These are phyloP conservation scores for Heteronetta atricapilla DNA, from an alignment of 2,113 vertebrate species.

Conservation along the genomic window DNA sequence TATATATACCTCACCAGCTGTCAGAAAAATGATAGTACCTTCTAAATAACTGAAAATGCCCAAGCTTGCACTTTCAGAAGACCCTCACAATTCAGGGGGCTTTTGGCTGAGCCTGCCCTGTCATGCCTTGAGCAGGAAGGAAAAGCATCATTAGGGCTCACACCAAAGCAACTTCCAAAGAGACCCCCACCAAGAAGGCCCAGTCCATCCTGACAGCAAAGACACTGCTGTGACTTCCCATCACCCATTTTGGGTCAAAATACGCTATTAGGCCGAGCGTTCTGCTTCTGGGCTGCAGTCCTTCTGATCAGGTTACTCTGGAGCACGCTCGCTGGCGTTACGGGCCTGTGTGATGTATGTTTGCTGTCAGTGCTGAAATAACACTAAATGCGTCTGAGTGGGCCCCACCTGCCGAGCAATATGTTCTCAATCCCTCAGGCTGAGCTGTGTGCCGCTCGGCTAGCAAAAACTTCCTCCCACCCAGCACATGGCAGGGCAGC, in stretches of 20 bases:
- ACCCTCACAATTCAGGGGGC: not conserved
- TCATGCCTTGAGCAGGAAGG: not conserved
- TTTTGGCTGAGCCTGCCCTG: not conserved
- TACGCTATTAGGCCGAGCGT: conserved; percentile 65
- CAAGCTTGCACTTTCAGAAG: not conserved
- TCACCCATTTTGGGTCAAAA: conserved; percentile 80
- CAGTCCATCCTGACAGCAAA: conserved; percentile 19
- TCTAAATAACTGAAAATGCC: not conserved
- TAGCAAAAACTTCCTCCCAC: conserved; percentile 76
- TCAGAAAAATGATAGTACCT: not conserved
- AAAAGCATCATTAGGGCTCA: not conserved
- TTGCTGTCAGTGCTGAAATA: conserved; percentile 91
- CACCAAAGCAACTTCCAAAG: not conserved
- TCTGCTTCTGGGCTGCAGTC: conserved; percentile 76
- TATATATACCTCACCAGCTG: not conserved
- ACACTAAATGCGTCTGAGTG: conserved; percentile 83
- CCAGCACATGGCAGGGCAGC: conserved; percentile 74
- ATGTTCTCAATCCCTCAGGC: conserved; percentile 80
- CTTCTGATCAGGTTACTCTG: conserved; percentile 78
- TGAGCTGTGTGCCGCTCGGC: conserved; percentile 68
- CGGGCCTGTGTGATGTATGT: conserved; percentile 85
- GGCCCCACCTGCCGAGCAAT: conserved; percentile 84
- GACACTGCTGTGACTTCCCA: conserved; percentile 75
- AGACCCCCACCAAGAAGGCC: not conserved
- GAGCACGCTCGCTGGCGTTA: conserved; percentile 78